Evolutionary conservation across 2,113 vertebrate species (phyloP).

Genomic region (Sylvia atricapilla): DNA sequence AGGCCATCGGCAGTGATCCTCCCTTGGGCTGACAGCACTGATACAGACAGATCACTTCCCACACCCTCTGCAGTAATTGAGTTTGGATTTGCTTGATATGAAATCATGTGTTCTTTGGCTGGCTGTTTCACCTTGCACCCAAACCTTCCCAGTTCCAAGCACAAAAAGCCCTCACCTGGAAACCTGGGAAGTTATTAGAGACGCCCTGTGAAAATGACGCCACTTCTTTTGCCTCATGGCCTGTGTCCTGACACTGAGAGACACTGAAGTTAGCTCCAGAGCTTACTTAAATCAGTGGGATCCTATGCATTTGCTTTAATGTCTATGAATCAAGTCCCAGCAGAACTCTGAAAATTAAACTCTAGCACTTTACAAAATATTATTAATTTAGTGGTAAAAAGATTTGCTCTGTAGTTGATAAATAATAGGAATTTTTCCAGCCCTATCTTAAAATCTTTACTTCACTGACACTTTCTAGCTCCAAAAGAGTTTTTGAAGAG

Average conservation of each 20-base stretch:
- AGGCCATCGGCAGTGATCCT: neutral
- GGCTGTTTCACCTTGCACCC: neutral
- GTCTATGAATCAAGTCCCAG: neutral
- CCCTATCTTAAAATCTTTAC: neutral
- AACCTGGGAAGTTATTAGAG: neutral
- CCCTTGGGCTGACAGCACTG: neutral
- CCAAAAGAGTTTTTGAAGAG: neutral
- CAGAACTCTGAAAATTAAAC: neutral
- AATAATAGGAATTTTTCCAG: neutral
- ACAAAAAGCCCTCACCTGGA: neutral
- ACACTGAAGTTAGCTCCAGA: neutral
- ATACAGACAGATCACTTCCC: neutral
- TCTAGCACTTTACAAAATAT: neutral
- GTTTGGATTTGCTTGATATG: slow-evolving; percentile 15
- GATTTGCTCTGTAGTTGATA: neutral
- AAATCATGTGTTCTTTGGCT: neutral
- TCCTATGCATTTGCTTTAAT: neutral
- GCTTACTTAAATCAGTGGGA: neutral
- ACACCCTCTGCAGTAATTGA: neutral
- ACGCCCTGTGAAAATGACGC: neutral
- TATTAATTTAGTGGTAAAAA: neutral
- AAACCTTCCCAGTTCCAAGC: neutral
- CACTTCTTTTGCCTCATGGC: neutral
- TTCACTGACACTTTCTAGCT: neutral
- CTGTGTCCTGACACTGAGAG: neutral